phyloP scores from a whole-genome alignment of 1,140 invertebrate genomes.

The Drosophila orena region DNA sequence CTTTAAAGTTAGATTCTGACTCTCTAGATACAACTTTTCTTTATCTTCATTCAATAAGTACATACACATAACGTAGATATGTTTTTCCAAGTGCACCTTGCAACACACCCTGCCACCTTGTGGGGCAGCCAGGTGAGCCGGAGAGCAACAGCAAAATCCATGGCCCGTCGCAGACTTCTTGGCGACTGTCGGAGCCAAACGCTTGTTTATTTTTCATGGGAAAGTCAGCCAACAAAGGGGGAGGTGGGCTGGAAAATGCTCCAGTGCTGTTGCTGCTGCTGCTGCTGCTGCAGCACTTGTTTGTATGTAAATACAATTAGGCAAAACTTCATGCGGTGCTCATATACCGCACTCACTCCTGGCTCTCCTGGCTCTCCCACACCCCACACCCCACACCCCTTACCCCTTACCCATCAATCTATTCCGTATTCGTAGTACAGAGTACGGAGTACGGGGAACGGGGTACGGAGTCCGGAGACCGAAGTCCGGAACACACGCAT shows the following conservation, averaged over 20 bases:
- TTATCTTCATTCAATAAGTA: too few relatives aligned
- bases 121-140: constrained; percentile 55
- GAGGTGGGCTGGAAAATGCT: constrained; percentile 3
- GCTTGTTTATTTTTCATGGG: constrained; percentile 80
- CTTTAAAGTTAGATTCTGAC: too few relatives aligned
- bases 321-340: constrained; percentile 79
- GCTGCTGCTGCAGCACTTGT: constrained; percentile 38
- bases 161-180: constrained; percentile 73
- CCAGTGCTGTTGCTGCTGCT: constrained; percentile 42
- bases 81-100: constrained; percentile 15
- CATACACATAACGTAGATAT: too few relatives aligned
- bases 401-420: background rate
- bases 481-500: constrained; percentile 70
- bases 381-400: background rate
- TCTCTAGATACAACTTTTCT: too few relatives aligned
- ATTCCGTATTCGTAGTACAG: constrained; percentile 5
- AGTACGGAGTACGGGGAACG: background rate
- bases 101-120: constrained; percentile 10
- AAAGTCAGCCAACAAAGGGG: constrained; percentile 54
- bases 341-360: constrained; percentile 4
- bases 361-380: background rate
- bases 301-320: constrained; percentile 79
- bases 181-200: constrained; percentile 72
- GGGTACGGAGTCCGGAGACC: background rate
- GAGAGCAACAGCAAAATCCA: constrained; percentile 40